Percentiles rank a stretch among this genome's conserved stretches.
These are phyloP conservation scores for Eledona agricola DNA, from an alignment of 2,888 invertebrate species.

Conservation along the genomic window DNA sequence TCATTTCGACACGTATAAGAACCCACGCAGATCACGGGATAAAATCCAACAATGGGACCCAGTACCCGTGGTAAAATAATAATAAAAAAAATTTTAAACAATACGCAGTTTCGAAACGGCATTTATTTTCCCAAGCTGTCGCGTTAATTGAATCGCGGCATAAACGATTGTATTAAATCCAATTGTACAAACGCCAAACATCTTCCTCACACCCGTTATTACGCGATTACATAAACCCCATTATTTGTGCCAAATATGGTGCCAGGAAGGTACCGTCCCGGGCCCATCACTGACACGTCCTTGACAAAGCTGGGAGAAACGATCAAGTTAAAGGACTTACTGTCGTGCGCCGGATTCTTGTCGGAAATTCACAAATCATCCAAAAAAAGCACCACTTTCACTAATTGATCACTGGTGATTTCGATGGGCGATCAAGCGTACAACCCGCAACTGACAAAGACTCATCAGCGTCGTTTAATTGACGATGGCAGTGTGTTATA, in stretches of 20 bases:
- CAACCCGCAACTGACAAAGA: conserved; percentile 20
- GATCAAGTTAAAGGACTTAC: conserved; percentile 12
- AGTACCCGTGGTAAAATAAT: conserved; percentile 7
- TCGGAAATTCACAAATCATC: conserved; percentile 8
- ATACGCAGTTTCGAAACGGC: conserved; percentile 15
- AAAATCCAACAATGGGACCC: conserved; percentile 23
- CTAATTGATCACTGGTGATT: conserved; percentile 27
- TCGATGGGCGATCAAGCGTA: conserved; percentile 29
- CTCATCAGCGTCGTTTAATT: conserved; percentile 22
- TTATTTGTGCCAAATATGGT: too few relatives aligned
- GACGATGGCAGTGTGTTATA: conserved; percentile 3
- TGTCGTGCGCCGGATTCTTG: neutral
- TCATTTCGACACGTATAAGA: conserved; percentile 25
- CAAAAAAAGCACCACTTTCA: conserved; percentile 27
- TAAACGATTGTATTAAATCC: too few relatives aligned
- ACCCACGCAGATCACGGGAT: conserved; percentile 25
- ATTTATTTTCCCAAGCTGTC: conserved; percentile 12
- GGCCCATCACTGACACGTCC: too few relatives aligned
- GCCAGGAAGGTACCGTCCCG: too few relatives aligned
- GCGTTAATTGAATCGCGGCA: conserved; percentile 8
- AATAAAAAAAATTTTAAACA: conserved; percentile 17
- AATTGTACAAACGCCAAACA: too few relatives aligned
- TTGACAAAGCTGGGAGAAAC: too few relatives aligned
- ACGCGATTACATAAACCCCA: too few relatives aligned
- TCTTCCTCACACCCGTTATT: conserved; percentile 1